Conservation (phyloP, 2,113 vertebrate genomes). For the Hippocampus abdominalis region DNA sequence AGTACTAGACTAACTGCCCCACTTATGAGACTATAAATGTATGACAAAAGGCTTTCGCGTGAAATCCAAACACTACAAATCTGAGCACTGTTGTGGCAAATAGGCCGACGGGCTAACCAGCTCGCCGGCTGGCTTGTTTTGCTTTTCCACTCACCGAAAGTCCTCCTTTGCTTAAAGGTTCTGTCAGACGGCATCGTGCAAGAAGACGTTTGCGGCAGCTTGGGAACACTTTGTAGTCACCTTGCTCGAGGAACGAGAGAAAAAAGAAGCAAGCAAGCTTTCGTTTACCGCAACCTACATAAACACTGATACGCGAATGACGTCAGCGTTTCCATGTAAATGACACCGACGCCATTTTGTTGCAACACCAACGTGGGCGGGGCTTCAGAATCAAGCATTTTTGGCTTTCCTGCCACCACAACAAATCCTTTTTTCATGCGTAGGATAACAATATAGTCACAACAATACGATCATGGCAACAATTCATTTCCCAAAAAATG, state of each 20-base stretch:
- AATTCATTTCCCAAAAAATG: no score
- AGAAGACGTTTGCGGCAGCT: not conserved
- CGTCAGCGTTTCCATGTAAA: not conserved
- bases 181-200: slow-evolving; percentile 84
- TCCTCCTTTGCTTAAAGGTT: slow-evolving; percentile 89
- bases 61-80: no score
- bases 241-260: not conserved
- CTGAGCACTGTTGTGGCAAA: slow-evolving; percentile 13
- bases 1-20: no score
- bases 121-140: not conserved
- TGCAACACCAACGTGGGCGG: not conserved
- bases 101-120: slow-evolving; percentile 23
- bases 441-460: not conserved
- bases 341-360: not conserved
- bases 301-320: not conserved
- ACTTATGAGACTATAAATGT: no score
- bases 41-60: no score
- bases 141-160: slow-evolving; percentile 76
- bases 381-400: not conserved
- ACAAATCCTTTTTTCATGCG: no score
- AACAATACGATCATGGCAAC: not conserved
- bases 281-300: not conserved
- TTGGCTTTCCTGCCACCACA: no score
- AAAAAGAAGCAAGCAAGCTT: not conserved
- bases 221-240: not conserved